Conservation (phyloP, 2,113 vertebrate species). For the Xyrauchen texanus region DNA sequence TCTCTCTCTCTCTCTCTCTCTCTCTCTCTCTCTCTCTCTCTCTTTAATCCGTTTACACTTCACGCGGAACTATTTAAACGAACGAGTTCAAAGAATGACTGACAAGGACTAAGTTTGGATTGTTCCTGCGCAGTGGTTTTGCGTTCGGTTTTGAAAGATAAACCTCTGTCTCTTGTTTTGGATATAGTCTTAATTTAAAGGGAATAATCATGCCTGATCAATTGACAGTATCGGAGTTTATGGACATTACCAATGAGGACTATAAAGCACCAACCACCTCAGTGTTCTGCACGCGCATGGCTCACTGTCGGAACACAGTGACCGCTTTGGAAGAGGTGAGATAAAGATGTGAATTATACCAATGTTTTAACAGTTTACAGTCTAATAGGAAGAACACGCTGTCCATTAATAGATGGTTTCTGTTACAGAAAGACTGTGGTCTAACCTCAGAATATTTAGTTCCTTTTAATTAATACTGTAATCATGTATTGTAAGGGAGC, state of each 20-base stretch:
- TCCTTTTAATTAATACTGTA: not conserved
- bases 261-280: constrained; percentile 94
- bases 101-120: not conserved
- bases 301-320: constrained; percentile 88
- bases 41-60: not conserved
- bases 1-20: not conserved
- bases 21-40: not conserved
- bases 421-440: not conserved
- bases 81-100: not conserved
- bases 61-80: not conserved
- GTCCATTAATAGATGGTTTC: not conserved
- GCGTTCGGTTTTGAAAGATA: not conserved
- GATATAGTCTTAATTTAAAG: not conserved
- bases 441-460: not conserved
- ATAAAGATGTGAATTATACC: not conserved
- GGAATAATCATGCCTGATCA: constrained; percentile 81
- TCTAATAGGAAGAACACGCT: too few species aligned
- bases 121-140: not conserved
- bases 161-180: not conserved
- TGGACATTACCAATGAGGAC: constrained; percentile 91
- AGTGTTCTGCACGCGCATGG: constrained; percentile 89
- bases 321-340: constrained; percentile 89
- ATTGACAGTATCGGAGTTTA: constrained; percentile 88
- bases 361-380: not conserved
- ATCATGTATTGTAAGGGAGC: not conserved